phyloP scores from a whole-genome alignment of 2,888 invertebrate species.

The Caenorhabditis doughertyi region DNA sequence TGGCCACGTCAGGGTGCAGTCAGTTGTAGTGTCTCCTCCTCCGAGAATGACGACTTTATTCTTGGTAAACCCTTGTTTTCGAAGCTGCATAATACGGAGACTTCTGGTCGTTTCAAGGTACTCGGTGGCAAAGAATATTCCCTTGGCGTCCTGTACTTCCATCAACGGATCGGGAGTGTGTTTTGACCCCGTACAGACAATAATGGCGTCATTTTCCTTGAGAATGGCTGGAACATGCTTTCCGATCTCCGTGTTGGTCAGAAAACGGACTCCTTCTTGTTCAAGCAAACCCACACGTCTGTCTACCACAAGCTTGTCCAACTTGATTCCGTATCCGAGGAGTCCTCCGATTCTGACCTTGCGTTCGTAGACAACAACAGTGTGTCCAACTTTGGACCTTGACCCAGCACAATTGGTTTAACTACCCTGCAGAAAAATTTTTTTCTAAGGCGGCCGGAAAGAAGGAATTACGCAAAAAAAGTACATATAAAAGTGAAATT shows the following conservation, averaged over 20 bases:
- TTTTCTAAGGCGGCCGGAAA: too few relatives aligned
- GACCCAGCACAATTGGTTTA: too few relatives aligned
- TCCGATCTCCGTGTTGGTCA: slow-evolving; percentile 93
- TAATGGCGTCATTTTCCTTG: slow-evolving; percentile 89
- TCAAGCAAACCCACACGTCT: slow-evolving; percentile 91
- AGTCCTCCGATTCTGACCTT: slow-evolving; percentile 96
- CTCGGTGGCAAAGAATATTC: slow-evolving; percentile 98
- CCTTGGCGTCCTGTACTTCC: slow-evolving; percentile 89
- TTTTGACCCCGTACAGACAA: slow-evolving; percentile 94
- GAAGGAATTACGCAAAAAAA: too few relatives aligned
- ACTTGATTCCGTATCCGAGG: slow-evolving; percentile 90
- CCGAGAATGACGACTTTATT: slow-evolving; percentile 94
- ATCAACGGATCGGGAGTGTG: slow-evolving; percentile 92
- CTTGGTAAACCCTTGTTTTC: slow-evolving; percentile 90
- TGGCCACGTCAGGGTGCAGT: slow-evolving; percentile 94
- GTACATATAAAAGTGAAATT: too few relatives aligned
- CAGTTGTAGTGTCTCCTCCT: slow-evolving; percentile 94
- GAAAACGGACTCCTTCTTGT: slow-evolving; percentile 93
- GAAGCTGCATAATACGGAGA: slow-evolving; percentile 86
- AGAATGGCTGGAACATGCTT: slow-evolving; percentile 89
- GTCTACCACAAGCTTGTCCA: slow-evolving; percentile 91
- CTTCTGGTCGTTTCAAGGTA: slow-evolving; percentile 98
- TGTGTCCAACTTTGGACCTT: slow-evolving; percentile 95
- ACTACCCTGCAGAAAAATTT: too few relatives aligned
- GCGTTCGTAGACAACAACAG: slow-evolving; percentile 96